Conservation (phyloP, 2,797 vertebrate genomes). For the Loris lydekkerianus region DNA sequence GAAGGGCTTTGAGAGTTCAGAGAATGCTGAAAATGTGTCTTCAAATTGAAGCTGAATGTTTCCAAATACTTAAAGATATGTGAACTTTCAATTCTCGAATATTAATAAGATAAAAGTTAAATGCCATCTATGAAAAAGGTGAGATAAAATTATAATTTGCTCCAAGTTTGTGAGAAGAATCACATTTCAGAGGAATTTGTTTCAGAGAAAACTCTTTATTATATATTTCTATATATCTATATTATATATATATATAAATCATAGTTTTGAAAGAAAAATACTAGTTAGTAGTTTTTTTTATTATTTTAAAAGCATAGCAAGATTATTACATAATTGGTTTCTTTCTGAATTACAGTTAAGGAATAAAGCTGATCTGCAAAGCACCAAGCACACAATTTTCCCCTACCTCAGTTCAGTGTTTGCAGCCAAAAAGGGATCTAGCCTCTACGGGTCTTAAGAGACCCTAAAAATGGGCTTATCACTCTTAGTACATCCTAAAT, state of each 20-base stretch:
- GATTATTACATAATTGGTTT: constrained; percentile 31
- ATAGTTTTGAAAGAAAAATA: neutral
- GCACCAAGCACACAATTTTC: neutral
- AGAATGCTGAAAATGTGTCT: constrained; percentile 65
- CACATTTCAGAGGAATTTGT: constrained; percentile 49
- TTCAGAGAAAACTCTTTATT: constrained; percentile 57
- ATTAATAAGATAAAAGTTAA: constrained; percentile 62
- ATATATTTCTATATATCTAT: neutral
- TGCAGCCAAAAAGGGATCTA: neutral
- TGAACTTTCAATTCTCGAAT: constrained; percentile 1
- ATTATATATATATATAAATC: too few species aligned
- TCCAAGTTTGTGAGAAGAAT: constrained; percentile 20
- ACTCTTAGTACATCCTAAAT: neutral
- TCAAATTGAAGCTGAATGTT: constrained; percentile 68
- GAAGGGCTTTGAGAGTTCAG: constrained; percentile 71
- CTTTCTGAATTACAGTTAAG: constrained; percentile 48
- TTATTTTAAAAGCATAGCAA: constrained; percentile 52
- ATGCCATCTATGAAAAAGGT: constrained; percentile 28
- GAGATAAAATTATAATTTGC: constrained; percentile 52
- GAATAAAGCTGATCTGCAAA: neutral
- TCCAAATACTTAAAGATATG: constrained; percentile 47
- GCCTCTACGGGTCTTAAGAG: neutral
- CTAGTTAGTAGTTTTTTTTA: neutral
- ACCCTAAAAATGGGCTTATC: neutral
- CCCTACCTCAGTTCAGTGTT: neutral